Evolutionary conservation across 2,888 invertebrate genomes (phyloP).

Genomic region (Callosobruchus maculatus): DNA sequence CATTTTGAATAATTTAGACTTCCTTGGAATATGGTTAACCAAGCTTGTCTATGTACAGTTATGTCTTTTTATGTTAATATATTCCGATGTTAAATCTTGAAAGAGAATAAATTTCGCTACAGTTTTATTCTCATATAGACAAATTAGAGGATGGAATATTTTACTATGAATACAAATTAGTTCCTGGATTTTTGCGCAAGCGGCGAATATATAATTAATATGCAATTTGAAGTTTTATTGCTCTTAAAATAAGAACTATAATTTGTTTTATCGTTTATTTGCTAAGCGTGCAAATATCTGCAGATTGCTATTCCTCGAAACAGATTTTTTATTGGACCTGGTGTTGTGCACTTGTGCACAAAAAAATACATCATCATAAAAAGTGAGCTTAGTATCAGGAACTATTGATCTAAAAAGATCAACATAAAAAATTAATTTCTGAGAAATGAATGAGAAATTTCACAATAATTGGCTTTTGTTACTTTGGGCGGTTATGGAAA

Average conservation of each 20-base stretch:
- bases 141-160: background rate
- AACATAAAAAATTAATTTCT: no score
- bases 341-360: no score
- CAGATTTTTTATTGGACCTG: no score
- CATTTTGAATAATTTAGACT: background rate
- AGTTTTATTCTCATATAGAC: background rate
- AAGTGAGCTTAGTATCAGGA: no score
- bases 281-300: no score
- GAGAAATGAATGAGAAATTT: no score
- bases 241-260: background rate
- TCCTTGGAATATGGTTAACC: background rate
- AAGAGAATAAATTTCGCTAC: background rate
- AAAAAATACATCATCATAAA: no score
- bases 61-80: background rate
- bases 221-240: background rate
- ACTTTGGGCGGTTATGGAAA: no score
- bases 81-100: background rate
- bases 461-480: no score
- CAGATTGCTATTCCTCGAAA: no score
- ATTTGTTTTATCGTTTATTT: no score
- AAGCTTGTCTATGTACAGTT: background rate
- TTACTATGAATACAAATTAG: background rate
- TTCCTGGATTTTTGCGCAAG: background rate
- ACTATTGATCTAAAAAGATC: no score
- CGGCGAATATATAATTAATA: background rate